phyloP scores from a whole-genome alignment of 2,888 invertebrate genomes.

The Scaptomyza tumidula region DNA sequence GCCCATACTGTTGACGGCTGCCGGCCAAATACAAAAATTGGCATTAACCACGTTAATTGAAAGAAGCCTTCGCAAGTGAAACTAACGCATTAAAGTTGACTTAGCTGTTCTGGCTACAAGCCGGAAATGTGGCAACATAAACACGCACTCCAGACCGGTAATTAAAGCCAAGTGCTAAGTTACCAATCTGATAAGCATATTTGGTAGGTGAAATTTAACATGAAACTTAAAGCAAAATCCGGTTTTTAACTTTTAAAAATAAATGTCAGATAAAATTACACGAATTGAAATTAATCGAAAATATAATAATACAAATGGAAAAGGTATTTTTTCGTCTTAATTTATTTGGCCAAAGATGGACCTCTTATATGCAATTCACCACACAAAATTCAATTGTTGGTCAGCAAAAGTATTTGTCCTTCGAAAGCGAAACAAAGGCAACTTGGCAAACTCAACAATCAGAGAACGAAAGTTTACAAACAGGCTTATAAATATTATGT shows the following conservation, averaged over 20 bases:
- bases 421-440: constrained; percentile 4
- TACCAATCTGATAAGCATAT: neutral
- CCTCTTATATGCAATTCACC: constrained; percentile 5
- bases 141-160: constrained; percentile 23
- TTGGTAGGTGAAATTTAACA: neutral
- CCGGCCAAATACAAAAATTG: constrained; percentile 16
- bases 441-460: neutral
- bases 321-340: constrained; percentile 8
- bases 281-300: neutral
- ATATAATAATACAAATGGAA: neutral
- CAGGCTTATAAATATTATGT: constrained; percentile 6
- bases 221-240: neutral
- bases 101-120: constrained; percentile 16
- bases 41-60: constrained; percentile 41
- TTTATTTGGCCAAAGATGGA: neutral
- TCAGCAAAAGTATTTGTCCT: too few relatives aligned
- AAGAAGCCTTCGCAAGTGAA: constrained; percentile 21
- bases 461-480: neutral
- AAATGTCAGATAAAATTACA: neutral
- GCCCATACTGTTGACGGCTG: neutral
- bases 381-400: neutral
- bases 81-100: constrained; percentile 13
- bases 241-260: too few relatives aligned
- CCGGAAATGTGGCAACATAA: constrained; percentile 52
- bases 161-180: neutral